phyloP scores from a whole-genome alignment of 1,140 invertebrate species.

The Zaprionus africanus region DNA sequence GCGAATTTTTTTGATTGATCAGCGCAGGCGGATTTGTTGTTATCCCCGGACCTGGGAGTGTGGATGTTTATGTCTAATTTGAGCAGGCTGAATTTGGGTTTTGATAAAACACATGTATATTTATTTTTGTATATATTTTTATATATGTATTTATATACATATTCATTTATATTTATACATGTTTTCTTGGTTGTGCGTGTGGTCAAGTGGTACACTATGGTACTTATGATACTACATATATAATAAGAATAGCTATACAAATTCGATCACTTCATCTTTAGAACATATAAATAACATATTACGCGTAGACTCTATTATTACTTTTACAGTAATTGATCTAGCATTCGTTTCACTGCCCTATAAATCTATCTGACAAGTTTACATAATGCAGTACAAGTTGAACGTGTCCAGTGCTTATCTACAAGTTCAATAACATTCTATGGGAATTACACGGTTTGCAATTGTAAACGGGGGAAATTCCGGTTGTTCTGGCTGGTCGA shows the following conservation, averaged over 20 bases:
- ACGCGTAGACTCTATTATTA: neutral
- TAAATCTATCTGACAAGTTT: neutral
- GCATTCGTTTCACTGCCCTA: neutral
- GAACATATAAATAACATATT: neutral
- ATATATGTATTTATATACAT: too few species aligned
- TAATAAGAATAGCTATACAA: neutral
- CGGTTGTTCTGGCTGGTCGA: neutral
- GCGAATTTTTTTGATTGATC: too few species aligned
- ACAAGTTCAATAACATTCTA: constrained; percentile 12
- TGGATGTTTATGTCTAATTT: too few species aligned
- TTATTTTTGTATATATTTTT: too few species aligned
- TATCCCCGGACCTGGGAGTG: too few species aligned
- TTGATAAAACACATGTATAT: too few species aligned
- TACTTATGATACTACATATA: too few species aligned
- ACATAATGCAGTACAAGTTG: neutral
- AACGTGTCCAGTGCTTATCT: constrained; percentile 15
- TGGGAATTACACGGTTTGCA: neutral
- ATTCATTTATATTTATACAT: too few species aligned
- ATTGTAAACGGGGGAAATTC: constrained; percentile 8
- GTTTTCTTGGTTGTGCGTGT: too few species aligned
- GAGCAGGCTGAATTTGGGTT: too few species aligned
- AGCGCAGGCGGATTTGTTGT: too few species aligned
- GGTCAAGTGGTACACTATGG: too few species aligned
- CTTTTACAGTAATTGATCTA: neutral
- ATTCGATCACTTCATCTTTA: neutral